Conservation (phyloP, 92 coral and sea anemone genomes). For the Porites rus region DNA sequence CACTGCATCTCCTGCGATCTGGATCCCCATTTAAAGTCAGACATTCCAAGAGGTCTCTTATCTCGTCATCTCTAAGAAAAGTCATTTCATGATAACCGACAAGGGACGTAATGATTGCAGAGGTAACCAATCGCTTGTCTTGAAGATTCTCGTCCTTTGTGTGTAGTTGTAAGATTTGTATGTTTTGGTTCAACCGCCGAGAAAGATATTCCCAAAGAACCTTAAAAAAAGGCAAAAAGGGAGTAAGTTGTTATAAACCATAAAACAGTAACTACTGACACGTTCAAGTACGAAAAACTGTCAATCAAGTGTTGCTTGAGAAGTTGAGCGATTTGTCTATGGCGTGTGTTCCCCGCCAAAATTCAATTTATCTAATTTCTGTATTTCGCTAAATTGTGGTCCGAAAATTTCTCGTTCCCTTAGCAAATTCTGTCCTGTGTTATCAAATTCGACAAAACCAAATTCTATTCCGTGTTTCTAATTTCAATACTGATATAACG, state of each 20-base stretch:
- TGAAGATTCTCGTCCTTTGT: neutral
- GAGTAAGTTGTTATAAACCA: neutral
- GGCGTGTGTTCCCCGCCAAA: no score
- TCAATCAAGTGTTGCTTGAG: no score
- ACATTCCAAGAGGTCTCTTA: constrained; percentile 2
- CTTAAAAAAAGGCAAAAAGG: neutral
- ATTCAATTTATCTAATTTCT: no score
- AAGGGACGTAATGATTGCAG: constrained; percentile 10
- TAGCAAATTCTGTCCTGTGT: no score
- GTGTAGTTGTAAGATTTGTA: neutral
- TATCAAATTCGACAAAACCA: no score
- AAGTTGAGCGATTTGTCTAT: no score
- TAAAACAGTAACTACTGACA: neutral
- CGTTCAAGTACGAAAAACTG: neutral
- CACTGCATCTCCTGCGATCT: constrained; percentile 1
- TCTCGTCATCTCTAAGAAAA: constrained; percentile 5
- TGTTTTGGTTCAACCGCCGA: neutral
- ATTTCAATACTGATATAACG: no score
- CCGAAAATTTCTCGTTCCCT: no score
- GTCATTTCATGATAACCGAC: neutral
- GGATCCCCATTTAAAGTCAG: neutral
- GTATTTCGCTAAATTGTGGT: no score
- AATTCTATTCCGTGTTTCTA: no score
- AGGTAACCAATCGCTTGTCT: constrained; percentile 11
- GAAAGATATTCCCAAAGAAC: neutral